Percentiles rank a stretch among this genome's conserved stretches.
phyloP scores from a whole-genome alignment of 2,888 invertebrate genomes.

The Apotomis turbidana region DNA sequence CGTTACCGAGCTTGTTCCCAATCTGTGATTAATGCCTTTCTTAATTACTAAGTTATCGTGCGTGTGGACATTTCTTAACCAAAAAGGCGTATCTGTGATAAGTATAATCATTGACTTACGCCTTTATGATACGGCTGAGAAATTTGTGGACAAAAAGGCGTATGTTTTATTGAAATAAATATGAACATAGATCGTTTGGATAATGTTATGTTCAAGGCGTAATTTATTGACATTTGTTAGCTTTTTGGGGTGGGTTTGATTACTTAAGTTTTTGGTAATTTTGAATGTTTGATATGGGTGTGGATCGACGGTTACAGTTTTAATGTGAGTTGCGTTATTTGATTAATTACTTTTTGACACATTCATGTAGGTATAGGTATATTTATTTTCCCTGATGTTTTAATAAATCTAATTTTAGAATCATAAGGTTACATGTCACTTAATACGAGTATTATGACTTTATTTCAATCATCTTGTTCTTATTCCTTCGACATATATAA shows the following conservation, averaged over 20 bases:
- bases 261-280: constrained; percentile 49
- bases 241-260: constrained; percentile 59
- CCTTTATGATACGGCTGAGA: background rate
- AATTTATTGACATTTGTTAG: constrained; percentile 78
- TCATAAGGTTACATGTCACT: too few relatives aligned
- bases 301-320: constrained; percentile 29
- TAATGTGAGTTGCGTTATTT: constrained; percentile 9
- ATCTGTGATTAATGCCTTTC: constrained; percentile 81
- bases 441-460: too few relatives aligned
- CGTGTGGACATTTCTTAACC: constrained; percentile 28
- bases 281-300: constrained; percentile 42
- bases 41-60: constrained; percentile 81
- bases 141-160: background rate
- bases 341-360: constrained; percentile 22
- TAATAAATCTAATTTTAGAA: background rate
- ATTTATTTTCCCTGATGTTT: background rate
- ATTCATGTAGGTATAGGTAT: background rate
- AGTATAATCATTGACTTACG: background rate
- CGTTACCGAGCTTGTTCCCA: constrained; percentile 65
- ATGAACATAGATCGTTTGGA: background rate
- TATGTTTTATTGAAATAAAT: constrained; percentile 3
- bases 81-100: constrained; percentile 12
- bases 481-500: too few relatives aligned
- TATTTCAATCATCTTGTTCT: too few relatives aligned
- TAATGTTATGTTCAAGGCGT: constrained; percentile 49